Conservation (phyloP, 2,888 invertebrate species). For the Acanthoscelides obtectus region DNA sequence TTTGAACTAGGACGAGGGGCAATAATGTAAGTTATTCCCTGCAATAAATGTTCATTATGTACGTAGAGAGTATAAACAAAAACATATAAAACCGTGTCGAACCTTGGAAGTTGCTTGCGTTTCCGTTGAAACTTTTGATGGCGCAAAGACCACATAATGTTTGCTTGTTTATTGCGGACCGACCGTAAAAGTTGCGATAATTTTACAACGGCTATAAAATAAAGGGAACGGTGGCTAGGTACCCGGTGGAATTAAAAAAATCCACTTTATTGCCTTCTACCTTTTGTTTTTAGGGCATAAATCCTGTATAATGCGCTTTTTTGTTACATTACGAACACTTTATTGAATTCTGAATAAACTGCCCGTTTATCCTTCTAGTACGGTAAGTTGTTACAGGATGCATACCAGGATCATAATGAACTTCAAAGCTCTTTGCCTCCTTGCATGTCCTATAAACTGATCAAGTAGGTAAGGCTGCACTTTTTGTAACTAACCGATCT, state of each 20-base stretch:
- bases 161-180: background rate
- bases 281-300: too few species aligned
- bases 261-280: background rate
- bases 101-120: background rate
- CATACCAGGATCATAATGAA: too few species aligned
- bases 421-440: too few species aligned
- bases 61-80: background rate
- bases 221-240: background rate
- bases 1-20: too few species aligned
- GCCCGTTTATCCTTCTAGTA: too few species aligned
- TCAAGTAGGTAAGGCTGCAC: too few species aligned
- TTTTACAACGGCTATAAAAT: background rate
- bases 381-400: too few species aligned
- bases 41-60: background rate
- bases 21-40: background rate
- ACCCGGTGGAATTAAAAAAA: background rate
- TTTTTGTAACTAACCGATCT: too few species aligned
- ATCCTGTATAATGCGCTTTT: too few species aligned
- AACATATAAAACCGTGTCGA: background rate
- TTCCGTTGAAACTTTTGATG: background rate
- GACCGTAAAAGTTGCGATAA: background rate
- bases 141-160: background rate
- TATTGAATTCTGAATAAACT: too few species aligned
- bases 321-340: too few species aligned
- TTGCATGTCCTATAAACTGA: too few species aligned